Conservation (phyloP, 2,888 invertebrate species). For the Helicoverpa assulta region DNA sequence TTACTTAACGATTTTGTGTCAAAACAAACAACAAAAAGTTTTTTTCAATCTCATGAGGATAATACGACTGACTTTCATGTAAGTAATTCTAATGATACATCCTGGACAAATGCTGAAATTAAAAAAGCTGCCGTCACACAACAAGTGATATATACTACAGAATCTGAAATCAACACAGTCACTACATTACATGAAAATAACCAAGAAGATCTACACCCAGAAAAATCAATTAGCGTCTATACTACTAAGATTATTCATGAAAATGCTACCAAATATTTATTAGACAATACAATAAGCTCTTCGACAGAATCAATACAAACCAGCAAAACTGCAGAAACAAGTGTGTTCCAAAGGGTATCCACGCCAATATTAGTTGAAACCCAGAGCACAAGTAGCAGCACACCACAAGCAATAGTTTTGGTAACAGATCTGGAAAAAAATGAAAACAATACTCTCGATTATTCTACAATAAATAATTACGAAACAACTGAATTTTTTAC, state of each 20-base stretch:
- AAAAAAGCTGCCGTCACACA: background rate
- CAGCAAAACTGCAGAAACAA: background rate
- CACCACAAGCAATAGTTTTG: background rate
- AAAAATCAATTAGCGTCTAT: background rate
- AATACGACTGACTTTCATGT: slow-evolving; percentile 5
- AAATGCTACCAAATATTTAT: background rate
- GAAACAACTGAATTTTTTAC: background rate
- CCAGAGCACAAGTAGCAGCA: background rate
- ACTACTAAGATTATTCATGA: background rate
- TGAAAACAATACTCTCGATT: background rate
- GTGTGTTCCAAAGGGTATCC: background rate
- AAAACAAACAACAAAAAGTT: slow-evolving; percentile 55
- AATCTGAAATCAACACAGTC: background rate
- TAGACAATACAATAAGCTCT: background rate
- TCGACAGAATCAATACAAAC: background rate
- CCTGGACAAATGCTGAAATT: background rate
- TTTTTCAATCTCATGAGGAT: background rate
- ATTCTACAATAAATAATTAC: background rate
- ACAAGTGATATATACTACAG: background rate
- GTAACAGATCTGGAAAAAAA: background rate
- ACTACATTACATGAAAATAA: background rate
- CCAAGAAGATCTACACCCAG: background rate
- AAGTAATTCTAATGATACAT: background rate
- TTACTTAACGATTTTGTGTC: slow-evolving; percentile 56
- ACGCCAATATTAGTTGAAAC: background rate